phyloP scores from a whole-genome alignment of 2,797 vertebrate species.

The Hoplostethus atlanticus region DNA sequence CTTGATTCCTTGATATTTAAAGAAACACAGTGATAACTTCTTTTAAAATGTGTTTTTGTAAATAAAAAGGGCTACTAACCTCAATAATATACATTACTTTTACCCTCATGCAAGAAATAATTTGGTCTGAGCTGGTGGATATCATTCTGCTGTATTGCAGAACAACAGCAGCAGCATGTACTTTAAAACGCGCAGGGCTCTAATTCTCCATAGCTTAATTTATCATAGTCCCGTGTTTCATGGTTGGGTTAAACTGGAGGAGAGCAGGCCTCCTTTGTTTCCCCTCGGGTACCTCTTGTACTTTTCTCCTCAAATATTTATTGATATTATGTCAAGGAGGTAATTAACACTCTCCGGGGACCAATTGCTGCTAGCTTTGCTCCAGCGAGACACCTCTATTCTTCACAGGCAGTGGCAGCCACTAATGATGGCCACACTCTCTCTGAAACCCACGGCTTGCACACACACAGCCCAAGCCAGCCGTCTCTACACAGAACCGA shows the following conservation, averaged over 20 bases:
- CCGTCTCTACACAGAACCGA: neutral
- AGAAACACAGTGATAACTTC: neutral
- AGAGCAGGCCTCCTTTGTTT: slow-evolving; percentile 39
- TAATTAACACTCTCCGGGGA: slow-evolving; percentile 72
- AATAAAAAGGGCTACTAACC: too few species aligned
- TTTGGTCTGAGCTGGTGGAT: too few species aligned
- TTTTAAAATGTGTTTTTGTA: neutral
- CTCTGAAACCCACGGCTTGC: neutral
- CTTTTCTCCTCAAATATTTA: slow-evolving; percentile 65
- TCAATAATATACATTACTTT: too few species aligned
- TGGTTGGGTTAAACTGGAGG: slow-evolving; percentile 29
- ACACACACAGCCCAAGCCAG: slow-evolving; percentile 1
- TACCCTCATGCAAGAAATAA: too few species aligned
- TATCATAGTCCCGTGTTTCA: slow-evolving; percentile 33
- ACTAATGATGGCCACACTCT: slow-evolving; percentile 39
- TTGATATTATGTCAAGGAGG: slow-evolving; percentile 61
- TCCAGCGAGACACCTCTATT: slow-evolving; percentile 37
- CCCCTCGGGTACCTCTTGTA: slow-evolving; percentile 53
- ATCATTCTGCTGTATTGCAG: neutral
- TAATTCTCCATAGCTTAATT: slow-evolving; percentile 27
- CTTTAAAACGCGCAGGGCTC: too few species aligned
- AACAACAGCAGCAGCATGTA: neutral
- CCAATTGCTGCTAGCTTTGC: slow-evolving; percentile 24
- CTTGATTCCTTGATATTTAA: too few species aligned
- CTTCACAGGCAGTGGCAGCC: slow-evolving; percentile 31